Conservation (phyloP, 2,113 vertebrate species). For the Alexandromys fortis region DNA sequence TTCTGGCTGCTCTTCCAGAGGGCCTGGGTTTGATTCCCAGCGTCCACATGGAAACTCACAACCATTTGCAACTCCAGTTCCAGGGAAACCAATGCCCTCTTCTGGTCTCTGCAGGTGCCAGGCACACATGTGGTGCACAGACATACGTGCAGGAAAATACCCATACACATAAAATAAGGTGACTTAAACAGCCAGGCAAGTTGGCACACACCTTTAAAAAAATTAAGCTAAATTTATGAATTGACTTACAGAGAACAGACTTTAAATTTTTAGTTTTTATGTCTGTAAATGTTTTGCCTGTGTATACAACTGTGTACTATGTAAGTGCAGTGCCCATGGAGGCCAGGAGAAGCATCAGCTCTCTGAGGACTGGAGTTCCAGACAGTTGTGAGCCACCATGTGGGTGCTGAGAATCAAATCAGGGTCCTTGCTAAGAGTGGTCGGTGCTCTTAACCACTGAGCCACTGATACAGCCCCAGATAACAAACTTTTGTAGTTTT, state of each 20-base stretch:
- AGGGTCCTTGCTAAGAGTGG: rapidly evolving
- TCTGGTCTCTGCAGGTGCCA: background rate
- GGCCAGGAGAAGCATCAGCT: background rate
- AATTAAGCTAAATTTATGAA: constrained; percentile 15
- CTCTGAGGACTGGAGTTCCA: background rate
- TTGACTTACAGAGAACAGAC: background rate
- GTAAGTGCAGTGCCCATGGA: background rate
- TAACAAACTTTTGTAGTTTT: background rate
- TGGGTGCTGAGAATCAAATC: background rate
- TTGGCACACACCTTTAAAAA: background rate
- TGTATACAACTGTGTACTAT: background rate
- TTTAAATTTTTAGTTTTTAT: background rate
- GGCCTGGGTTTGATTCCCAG: background rate
- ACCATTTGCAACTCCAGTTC: background rate
- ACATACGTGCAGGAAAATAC: background rate
- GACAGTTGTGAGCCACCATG: background rate
- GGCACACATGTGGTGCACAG: background rate
- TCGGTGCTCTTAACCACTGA: background rate
- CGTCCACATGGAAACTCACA: background rate
- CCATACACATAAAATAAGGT: background rate
- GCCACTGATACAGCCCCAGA: background rate
- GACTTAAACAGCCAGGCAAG: background rate
- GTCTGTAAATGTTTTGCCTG: background rate
- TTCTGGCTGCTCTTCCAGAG: background rate
- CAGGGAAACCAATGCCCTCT: background rate